Evolutionary conservation across 2,797 vertebrate species (phyloP), one percentile per base, ranked within the genome.

Genomic region (Picus viridis): DNA sequence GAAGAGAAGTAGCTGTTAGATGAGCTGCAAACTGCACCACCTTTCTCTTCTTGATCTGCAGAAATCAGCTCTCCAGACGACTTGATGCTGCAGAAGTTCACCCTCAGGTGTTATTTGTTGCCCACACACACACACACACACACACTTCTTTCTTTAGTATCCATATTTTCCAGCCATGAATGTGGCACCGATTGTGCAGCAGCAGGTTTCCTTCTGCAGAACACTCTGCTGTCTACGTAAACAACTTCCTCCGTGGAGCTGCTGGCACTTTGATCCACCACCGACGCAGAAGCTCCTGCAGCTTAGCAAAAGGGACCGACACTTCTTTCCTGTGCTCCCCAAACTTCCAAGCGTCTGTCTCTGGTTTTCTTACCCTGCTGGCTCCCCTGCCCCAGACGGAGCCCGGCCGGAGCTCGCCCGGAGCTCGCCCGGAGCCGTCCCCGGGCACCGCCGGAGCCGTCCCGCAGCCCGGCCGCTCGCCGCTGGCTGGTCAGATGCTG

Each of bases 311-410:
- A 73, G 45, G 49, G 58, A 53, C 10, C 19, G 22, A 22, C 80
- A 9, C 59, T 34, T 39, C 20, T 32, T 19, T 26, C 47, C 22
- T 6, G 22, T 0, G 23, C 4, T n/a, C 17, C 13, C 45, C 68
- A 6, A 53, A 32, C 47, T 62, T 22, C 11, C 30, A 12, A 3
- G 49, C 3, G 12, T 20, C 51, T 34, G 77, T 49, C 18, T 8
- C 36, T 10, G n/a, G 8, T 4, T 45, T 10, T 23, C 9, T 16
- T 17, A 2, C 63, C 32, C 20, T 22, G 47, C 16, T 11, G 8
- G 27, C 11, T 64, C 23, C 19, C 3, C 0, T 8, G 2, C n/a
- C 4, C 5, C 11, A 11, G 3, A 23, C 0, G 6, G 34, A 49
- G 53, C 45, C 17, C 27, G 26, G 15, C 24, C 12, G 16, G 19